Conservation (phyloP, 2,797 vertebrate species). For the Chiroxiphia lanceolata region DNA sequence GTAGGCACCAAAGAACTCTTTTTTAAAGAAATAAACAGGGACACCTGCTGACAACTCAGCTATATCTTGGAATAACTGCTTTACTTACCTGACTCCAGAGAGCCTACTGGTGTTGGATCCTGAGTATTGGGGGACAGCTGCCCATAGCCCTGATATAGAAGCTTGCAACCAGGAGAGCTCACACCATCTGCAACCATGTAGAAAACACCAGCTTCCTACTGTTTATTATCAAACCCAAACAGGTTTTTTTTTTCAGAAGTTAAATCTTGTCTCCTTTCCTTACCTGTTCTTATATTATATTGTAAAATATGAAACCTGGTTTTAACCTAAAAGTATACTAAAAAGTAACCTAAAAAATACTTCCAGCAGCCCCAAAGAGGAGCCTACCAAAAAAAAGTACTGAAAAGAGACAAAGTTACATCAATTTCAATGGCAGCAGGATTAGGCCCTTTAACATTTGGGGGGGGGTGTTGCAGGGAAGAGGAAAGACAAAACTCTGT, state of each 20-base stretch:
- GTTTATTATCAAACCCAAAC: not conserved
- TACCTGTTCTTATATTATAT: not conserved
- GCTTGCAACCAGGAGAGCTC: not conserved
- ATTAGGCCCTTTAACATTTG: slow-evolving; percentile 14
- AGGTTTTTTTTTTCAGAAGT: not conserved
- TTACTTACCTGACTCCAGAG: not conserved
- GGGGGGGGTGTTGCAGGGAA: not conserved
- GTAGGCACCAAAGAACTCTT: not conserved
- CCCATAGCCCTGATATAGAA: not conserved
- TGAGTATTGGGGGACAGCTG: not conserved
- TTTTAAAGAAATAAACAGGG: not conserved
- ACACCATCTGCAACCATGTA: not conserved
- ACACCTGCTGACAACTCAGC: not conserved
- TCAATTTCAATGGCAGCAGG: not conserved
- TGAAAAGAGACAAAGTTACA: not conserved
- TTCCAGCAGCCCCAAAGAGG: not conserved
- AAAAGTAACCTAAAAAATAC: not conserved
- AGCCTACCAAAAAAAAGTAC: not conserved
- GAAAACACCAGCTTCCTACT: not conserved
- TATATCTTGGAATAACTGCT: not conserved
- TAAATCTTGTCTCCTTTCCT: not conserved
- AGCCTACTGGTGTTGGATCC: not conserved
- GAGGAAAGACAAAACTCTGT: not conserved
- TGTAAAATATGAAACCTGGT: not conserved
- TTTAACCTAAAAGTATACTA: not conserved